Evolutionary conservation across 2,113 vertebrate species (phyloP).

Genomic region (Leptodactylus fuscus): DNA sequence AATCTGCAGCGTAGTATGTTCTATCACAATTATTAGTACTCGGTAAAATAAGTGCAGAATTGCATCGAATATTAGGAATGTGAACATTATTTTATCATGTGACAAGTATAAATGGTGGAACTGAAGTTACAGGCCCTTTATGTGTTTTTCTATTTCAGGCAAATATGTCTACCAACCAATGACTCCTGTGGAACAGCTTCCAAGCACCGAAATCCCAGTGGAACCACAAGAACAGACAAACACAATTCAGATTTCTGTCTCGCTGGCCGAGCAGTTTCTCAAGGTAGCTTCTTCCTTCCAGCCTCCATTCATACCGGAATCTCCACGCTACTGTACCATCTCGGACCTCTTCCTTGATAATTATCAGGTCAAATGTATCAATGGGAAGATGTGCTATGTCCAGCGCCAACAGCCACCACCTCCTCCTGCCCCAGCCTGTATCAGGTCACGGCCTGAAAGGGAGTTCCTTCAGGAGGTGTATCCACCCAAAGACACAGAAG

Average conservation of each 20-base stretch:
- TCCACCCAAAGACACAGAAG: constrained; percentile 77
- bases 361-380: constrained; percentile 96
- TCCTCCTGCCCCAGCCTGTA: constrained; percentile 61
- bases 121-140: neutral
- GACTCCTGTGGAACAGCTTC: constrained; percentile 94
- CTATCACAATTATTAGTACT: too few relatives aligned
- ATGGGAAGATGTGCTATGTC: constrained; percentile 98
- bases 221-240: constrained; percentile 76
- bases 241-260: constrained; percentile 90
- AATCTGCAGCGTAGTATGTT: too few relatives aligned
- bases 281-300: constrained; percentile 90
- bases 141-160: constrained; percentile 74
- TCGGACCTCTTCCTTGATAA: constrained; percentile 95
- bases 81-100: neutral
- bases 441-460: constrained; percentile 68
- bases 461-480: constrained; percentile 71
- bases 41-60: too few relatives aligned
- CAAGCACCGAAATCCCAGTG: constrained; percentile 88
- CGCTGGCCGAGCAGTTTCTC: constrained; percentile 89
- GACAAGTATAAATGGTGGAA: too few relatives aligned
- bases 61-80: too few relatives aligned
- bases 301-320: constrained; percentile 86
- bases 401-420: constrained; percentile 82
- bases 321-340: constrained; percentile 92
- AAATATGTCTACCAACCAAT: constrained; percentile 98